Conservation (phyloP, 1,140 invertebrate species). For the Drosophila kurseongensis region DNA sequence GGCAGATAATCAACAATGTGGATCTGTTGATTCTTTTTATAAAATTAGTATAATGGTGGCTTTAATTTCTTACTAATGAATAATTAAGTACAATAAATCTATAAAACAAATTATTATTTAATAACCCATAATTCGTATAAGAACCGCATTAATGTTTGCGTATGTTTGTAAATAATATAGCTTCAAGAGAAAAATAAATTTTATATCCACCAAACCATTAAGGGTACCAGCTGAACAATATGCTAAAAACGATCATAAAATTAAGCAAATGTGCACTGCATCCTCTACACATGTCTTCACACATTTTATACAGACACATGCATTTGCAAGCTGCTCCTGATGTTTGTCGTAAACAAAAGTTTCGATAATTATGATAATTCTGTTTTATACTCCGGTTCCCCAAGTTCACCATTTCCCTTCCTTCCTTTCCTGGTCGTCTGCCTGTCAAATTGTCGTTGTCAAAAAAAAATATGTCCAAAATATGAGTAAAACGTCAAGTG, state of each 20-base stretch:
- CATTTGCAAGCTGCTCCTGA: conserved; percentile 20
- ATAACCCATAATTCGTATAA: too few species aligned
- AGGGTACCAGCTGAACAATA: conserved; percentile 3
- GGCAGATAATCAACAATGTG: conserved; percentile 8
- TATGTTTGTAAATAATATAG: too few species aligned
- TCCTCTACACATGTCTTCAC: conserved; percentile 33
- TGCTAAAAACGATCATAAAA: conserved; percentile 1
- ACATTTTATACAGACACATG: conserved; percentile 7
- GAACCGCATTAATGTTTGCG: too few species aligned
- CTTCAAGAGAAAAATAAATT: too few species aligned
- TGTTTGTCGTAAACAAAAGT: conserved; percentile 54
- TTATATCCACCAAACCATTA: not conserved
- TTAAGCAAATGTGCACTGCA: conserved; percentile 12
- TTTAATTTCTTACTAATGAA: not conserved
- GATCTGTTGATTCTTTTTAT: conserved; percentile 5
- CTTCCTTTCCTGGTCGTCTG: conserved; percentile 13
- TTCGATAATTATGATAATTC: conserved; percentile 77
- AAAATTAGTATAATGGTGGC: not conserved
- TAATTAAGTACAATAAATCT: too few species aligned
- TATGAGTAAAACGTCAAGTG: conserved; percentile 57
- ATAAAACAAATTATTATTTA: too few species aligned
- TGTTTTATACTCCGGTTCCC: conserved; percentile 37
- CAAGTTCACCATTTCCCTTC: not conserved
- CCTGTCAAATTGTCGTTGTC: conserved; percentile 70
- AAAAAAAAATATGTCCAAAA: conserved; percentile 63